Conservation (phyloP, 2,888 invertebrate species). For the Archaeoteleia sp. region DNA sequence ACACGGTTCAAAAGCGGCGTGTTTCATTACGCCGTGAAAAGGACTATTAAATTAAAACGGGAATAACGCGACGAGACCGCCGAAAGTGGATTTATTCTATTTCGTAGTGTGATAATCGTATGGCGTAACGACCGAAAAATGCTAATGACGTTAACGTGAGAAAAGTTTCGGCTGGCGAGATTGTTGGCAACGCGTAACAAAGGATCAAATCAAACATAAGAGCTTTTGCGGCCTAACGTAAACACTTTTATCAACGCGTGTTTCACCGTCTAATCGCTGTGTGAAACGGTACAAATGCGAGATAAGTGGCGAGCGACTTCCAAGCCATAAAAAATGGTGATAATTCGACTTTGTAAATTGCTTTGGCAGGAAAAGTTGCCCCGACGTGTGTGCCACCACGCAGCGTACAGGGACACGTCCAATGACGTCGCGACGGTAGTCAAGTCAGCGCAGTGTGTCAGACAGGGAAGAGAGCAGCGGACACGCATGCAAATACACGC, state of each 20-base stretch:
- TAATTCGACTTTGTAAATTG: neutral
- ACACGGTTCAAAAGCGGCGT: constrained; percentile 3
- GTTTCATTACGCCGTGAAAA: neutral
- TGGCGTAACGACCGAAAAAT: constrained; percentile 25
- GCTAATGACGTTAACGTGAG: constrained; percentile 35
- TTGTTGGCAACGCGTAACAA: constrained; percentile 8
- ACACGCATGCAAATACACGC: constrained; percentile 23
- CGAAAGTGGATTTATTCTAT: constrained; percentile 27
- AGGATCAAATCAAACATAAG: neutral
- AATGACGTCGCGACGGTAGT: constrained; percentile 26
- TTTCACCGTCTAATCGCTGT: neutral
- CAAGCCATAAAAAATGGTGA: neutral
- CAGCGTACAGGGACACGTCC: neutral
- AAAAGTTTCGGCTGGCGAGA: constrained; percentile 8
- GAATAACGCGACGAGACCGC: constrained; percentile 13
- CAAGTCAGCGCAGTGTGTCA: constrained; percentile 47
- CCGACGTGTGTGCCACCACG: too few species aligned
- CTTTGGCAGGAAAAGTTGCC: neutral
- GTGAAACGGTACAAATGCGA: neutral
- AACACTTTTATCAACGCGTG: neutral
- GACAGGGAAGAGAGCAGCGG: constrained; percentile 12
- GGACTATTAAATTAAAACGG: constrained; percentile 8
- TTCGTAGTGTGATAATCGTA: neutral
- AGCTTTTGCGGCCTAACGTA: neutral
- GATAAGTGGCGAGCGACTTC: constrained; percentile 21